phyloP scores from a whole-genome alignment of 2,888 invertebrate species.

The Melolontha melolontha region DNA sequence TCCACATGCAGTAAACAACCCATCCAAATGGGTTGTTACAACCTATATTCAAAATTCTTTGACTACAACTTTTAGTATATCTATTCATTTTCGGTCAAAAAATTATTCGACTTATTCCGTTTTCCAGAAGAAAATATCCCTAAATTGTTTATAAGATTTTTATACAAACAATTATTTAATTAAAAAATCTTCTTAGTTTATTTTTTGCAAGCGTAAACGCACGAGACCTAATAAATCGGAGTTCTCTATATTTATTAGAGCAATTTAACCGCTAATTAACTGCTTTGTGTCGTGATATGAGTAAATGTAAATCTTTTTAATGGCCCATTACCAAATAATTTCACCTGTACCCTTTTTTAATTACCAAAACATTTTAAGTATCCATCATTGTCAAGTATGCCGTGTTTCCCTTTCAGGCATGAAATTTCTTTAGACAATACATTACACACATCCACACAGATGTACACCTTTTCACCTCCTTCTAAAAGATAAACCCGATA shows the following conservation, averaged over 20 bases:
- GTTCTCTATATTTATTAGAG: constrained; percentile 31
- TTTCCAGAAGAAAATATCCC: too few species aligned
- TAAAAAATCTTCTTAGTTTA: background rate
- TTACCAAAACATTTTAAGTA: constrained; percentile 31
- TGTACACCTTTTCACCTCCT: constrained; percentile 2
- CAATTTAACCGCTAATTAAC: constrained; percentile 36
- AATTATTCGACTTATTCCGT: too few species aligned
- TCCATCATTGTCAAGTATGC: constrained; percentile 27
- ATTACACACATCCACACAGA: background rate
- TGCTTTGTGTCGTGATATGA: constrained; percentile 31
- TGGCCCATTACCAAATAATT: constrained; percentile 35
- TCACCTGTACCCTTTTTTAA: constrained; percentile 37
- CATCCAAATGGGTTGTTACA: too few species aligned
- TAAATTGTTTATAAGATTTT: too few species aligned
- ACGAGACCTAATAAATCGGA: constrained; percentile 6
- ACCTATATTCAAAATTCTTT: too few species aligned
- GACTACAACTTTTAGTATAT: too few species aligned
- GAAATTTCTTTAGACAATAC: constrained; percentile 19
- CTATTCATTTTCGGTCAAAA: too few species aligned
- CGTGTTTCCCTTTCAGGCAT: constrained; percentile 17
- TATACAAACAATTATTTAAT: constrained; percentile 3
- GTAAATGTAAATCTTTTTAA: constrained; percentile 35
- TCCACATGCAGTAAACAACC: too few species aligned
- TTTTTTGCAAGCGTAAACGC: background rate
- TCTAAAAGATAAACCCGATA: background rate